These are phyloP conservation scores for Ctena decussata DNA, from an alignment of 2,888 invertebrate genomes.

Conservation along the genomic window DNA sequence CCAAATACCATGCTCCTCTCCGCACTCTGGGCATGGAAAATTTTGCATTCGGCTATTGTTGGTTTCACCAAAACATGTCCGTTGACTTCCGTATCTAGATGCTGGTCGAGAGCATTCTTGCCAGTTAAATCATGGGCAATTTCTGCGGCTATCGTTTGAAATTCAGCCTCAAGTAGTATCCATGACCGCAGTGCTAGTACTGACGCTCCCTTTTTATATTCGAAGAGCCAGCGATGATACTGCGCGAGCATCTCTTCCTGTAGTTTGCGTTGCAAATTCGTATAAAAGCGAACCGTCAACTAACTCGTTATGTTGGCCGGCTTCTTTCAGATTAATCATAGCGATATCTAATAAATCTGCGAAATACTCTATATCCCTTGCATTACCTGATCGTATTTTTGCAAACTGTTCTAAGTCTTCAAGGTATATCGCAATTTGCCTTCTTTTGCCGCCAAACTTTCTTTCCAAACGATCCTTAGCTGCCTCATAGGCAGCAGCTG, in stretches of 20 bases:
- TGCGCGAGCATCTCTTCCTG: slow-evolving; percentile 28
- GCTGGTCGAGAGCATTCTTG: not conserved
- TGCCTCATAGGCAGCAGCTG: slow-evolving; percentile 36
- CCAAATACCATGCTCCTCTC: slow-evolving; percentile 27
- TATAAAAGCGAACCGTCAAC: slow-evolving; percentile 30
- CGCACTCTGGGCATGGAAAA: slow-evolving; percentile 13
- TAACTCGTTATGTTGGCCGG: slow-evolving; percentile 22
- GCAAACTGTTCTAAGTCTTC: slow-evolving; percentile 38
- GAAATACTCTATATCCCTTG: slow-evolving; percentile 33
- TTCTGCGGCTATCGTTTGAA: slow-evolving; percentile 26
- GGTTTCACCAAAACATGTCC: not conserved
- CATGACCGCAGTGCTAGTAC: slow-evolving; percentile 16
- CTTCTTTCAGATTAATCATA: slow-evolving; percentile 44
- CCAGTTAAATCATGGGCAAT: slow-evolving; percentile 19
- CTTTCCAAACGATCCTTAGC: slow-evolving; percentile 43
- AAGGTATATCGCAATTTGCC: slow-evolving; percentile 19
- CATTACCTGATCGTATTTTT: slow-evolving; percentile 23
- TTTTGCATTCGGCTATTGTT: not conserved
- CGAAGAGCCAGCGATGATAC: slow-evolving; percentile 32
- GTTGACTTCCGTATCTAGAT: not conserved
- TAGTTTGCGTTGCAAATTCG: slow-evolving; percentile 27
- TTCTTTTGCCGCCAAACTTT: slow-evolving; percentile 35
- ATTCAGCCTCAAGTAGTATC: slow-evolving; percentile 20
- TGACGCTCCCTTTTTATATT: slow-evolving; percentile 8
- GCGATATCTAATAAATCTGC: slow-evolving; percentile 47